These are phyloP conservation scores for Aldabrachelys gigantea DNA, from an alignment of 2,113 vertebrate species.

Conservation along the genomic window DNA sequence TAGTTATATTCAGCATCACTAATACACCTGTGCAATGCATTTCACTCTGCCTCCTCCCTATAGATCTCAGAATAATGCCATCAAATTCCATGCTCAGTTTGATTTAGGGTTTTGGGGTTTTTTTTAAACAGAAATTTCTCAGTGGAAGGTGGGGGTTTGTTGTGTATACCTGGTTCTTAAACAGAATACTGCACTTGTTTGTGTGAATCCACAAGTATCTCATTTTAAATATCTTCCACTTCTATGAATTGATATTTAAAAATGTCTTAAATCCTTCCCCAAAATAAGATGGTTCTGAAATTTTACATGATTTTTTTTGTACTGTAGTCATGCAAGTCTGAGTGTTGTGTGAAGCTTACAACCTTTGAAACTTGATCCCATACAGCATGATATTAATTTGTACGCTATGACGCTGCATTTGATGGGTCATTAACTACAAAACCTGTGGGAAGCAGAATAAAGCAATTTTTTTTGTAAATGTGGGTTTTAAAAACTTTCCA, in stretches of 20 bases:
- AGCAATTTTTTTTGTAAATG: neutral
- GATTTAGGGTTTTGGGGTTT: neutral
- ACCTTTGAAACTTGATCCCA: neutral
- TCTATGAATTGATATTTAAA: slow-evolving; percentile 54
- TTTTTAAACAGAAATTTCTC: neutral
- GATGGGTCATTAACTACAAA: neutral
- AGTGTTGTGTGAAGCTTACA: neutral
- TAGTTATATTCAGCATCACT: neutral
- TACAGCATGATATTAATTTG: neutral
- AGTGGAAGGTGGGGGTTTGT: neutral
- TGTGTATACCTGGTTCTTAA: neutral
- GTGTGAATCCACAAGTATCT: neutral
- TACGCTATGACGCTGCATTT: neutral
- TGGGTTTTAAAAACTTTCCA: accelerated
- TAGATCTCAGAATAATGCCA: slow-evolving; percentile 43
- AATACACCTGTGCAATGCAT: slow-evolving; percentile 35
- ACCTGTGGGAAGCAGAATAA: neutral
- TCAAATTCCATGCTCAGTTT: neutral
- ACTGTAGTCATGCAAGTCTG: neutral
- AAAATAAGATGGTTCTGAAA: slow-evolving; percentile 24
- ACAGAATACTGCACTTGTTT: neutral
- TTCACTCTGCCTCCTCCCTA: neutral
- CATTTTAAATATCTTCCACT: neutral
- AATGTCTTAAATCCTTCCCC: slow-evolving; percentile 28
- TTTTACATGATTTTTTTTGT: neutral